A percentile compares a stretch with the other conserved stretches of the same genome.
phyloP scores from a whole-genome alignment of 2,888 invertebrate genomes.

The Yponomeuta malinellus region DNA sequence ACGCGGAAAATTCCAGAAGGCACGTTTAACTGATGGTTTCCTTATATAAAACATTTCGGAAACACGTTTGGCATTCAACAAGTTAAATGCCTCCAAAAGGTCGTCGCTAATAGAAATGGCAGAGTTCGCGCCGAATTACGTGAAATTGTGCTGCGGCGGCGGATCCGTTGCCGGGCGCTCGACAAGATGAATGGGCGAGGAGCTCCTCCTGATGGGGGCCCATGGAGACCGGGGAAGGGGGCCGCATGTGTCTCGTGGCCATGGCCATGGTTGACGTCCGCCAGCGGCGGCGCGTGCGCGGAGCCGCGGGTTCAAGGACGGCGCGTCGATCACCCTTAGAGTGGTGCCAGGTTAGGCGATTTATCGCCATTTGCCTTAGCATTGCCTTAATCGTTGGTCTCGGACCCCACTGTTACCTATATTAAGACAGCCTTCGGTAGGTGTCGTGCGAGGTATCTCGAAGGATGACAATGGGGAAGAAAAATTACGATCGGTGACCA shows the following conservation, averaged over 20 bases:
- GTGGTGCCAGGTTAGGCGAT: background rate
- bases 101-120: conserved; percentile 59
- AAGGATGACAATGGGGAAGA: too few relatives aligned
- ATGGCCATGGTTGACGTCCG: conserved; percentile 66
- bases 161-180: conserved; percentile 19
- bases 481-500: too few relatives aligned
- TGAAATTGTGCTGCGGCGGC: conserved; percentile 31
- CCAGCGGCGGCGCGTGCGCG: conserved; percentile 47
- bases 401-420: too few relatives aligned
- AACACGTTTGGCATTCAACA: conserved; percentile 36
- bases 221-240: conserved; percentile 30
- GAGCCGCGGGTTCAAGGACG: conserved; percentile 61
- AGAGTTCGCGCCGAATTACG: conserved; percentile 48
- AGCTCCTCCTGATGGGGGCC: conserved; percentile 16
- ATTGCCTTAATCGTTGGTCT: too few relatives aligned
- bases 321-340: conserved; percentile 47
- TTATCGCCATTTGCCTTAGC: background rate
- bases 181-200: conserved; percentile 37
- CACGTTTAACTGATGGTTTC: background rate
- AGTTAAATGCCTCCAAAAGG: conserved; percentile 44
- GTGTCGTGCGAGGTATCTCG: too few relatives aligned
- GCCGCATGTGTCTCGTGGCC: conserved; percentile 50
- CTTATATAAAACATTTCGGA: background rate
- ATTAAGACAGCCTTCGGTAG: too few relatives aligned
- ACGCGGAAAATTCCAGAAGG: conserved; percentile 10